phyloP scores from a whole-genome alignment of 2,888 invertebrate species.

The Marasmarcha lunaedactyla region DNA sequence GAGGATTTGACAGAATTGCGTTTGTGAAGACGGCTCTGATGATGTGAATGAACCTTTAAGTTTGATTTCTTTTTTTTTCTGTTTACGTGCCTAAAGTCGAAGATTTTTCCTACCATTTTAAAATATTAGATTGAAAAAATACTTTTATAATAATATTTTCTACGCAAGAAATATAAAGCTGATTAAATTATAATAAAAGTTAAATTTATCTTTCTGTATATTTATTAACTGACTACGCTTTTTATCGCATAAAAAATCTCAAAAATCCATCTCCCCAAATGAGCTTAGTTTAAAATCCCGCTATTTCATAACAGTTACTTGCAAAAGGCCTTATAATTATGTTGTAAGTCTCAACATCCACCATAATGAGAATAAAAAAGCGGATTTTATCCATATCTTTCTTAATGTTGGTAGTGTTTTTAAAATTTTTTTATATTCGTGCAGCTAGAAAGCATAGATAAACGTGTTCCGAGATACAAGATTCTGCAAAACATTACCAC shows the following conservation, averaged over 20 bases:
- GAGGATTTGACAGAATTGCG: conserved; percentile 6
- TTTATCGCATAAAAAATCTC: no score
- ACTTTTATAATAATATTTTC: no score
- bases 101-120: no score
- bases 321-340: conserved; percentile 1
- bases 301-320: conserved; percentile 3
- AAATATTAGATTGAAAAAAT: no score
- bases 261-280: neutral
- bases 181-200: no score
- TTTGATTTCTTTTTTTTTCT: conserved; percentile 5
- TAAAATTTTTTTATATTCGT: neutral
- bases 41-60: conserved; percentile 3
- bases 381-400: conserved; percentile 1
- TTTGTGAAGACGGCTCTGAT: conserved; percentile 7
- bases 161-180: no score
- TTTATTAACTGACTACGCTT: no score
- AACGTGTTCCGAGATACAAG: no score
- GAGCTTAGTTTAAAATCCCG: conserved; percentile 6
- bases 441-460: no score
- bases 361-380: neutral
- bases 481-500: no score
- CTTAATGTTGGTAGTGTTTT: neutral
- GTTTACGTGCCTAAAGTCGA: no score
- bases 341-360: neutral
- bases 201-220: no score